These are phyloP conservation scores for Calidris pugnax DNA, from an alignment of 2,113 vertebrate genomes.

Conservation along the genomic window DNA sequence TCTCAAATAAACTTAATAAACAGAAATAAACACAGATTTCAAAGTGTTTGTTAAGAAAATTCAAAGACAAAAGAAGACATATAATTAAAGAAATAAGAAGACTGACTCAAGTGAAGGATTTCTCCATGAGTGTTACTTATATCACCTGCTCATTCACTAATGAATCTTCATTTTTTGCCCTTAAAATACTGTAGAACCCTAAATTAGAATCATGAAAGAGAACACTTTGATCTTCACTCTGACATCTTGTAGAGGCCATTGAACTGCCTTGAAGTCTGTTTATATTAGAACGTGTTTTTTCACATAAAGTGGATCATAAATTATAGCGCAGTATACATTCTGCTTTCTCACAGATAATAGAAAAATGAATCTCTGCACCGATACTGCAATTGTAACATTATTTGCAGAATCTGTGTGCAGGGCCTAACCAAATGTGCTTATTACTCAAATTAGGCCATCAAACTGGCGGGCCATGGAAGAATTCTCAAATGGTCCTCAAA, in stretches of 20 bases:
- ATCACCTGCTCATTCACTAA: not conserved
- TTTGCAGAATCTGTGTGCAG: not conserved
- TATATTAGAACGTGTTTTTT: not conserved
- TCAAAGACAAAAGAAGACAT: not conserved
- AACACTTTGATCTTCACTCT: not conserved
- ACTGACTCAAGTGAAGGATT: not conserved
- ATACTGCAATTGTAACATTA: not conserved
- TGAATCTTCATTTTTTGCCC: not conserved
- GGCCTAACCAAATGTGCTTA: not conserved
- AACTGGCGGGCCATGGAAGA: not conserved
- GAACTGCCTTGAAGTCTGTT: not conserved
- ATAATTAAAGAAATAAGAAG: not conserved
- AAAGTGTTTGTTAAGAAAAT: not conserved
- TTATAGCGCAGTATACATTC: not conserved
- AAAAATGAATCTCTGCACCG: not conserved
- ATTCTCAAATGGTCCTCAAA: not conserved
- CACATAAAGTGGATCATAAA: not conserved
- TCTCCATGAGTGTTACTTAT: not conserved
- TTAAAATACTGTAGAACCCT: not conserved
- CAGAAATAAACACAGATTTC: not conserved
- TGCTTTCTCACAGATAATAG: not conserved
- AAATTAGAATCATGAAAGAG: not conserved
- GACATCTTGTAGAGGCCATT: not conserved
- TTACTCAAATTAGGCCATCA: slow-evolving; percentile 8
- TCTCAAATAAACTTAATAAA: not conserved